Evolutionary conservation across 2,797 vertebrate species (phyloP).

Genomic region (Cyprinella venusta): DNA sequence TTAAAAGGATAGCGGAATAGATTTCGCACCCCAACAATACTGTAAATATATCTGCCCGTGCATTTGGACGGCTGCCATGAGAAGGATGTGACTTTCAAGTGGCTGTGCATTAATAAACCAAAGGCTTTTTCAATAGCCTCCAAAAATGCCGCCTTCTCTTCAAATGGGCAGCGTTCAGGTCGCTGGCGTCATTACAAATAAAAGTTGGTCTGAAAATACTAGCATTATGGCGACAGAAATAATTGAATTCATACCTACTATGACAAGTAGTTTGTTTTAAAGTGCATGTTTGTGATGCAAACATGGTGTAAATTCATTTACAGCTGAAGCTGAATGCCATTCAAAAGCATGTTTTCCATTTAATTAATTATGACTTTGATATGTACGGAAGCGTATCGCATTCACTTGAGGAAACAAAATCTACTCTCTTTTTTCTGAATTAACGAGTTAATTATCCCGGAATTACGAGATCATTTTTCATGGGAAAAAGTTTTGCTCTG

Average conservation of each 20-base stretch:
- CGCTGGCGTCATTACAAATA: constrained; percentile 76
- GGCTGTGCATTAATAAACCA: constrained; percentile 75
- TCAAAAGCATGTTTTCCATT: background rate
- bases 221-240: constrained; percentile 71
- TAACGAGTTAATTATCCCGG: no score
- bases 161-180: constrained; percentile 36
- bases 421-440: no score
- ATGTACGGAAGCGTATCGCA: no score
- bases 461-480: no score
- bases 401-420: no score
- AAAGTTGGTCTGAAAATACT: constrained; percentile 78
- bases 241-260: constrained; percentile 77
- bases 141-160: constrained; percentile 57
- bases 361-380: background rate
- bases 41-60: constrained; percentile 49
- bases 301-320: constrained; percentile 34
- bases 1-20: constrained; percentile 58
- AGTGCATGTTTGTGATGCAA: constrained; percentile 36
- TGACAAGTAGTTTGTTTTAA: constrained; percentile 73
- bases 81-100: constrained; percentile 71
- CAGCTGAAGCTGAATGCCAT: background rate
- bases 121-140: constrained; percentile 62
- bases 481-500: no score
- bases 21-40: constrained; percentile 62
- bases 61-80: constrained; percentile 60